Evolutionary conservation across 2,888 invertebrate genomes (phyloP).

Genomic region (Nesidiocoris tenuis): DNA sequence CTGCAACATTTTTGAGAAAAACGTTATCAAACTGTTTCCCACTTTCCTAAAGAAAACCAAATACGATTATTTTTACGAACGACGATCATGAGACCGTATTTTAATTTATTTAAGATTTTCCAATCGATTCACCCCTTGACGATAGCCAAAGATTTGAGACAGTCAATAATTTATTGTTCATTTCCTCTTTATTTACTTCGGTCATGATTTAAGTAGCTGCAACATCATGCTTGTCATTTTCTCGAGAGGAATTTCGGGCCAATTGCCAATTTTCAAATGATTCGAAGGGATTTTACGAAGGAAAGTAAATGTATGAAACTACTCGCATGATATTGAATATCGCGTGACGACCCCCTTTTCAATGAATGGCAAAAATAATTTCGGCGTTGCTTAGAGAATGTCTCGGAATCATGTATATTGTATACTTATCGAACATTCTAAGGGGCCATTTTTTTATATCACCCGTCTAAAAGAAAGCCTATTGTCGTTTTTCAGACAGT

Average conservation of each 20-base stretch:
- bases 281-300: not conserved
- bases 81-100: not conserved
- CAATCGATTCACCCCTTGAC: not conserved
- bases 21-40: not conserved
- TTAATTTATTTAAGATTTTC: not conserved
- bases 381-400: not conserved
- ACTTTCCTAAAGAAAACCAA: not conserved
- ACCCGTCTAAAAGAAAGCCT: not conserved
- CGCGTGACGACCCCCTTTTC: no score
- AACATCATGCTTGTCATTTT: conserved; percentile 29
- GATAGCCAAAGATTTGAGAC: conserved; percentile 33
- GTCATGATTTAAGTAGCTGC: conserved; percentile 32
- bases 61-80: not conserved
- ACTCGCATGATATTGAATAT: no score
- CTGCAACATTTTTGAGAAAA: conserved; percentile 12
- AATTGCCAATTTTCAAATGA: not conserved
- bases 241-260: not conserved
- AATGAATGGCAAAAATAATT: not conserved
- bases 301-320: not conserved
- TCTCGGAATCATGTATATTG: not conserved
- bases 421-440: not conserved
- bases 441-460: not conserved
- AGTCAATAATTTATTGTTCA: conserved; percentile 42
- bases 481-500: conserved; percentile 1
- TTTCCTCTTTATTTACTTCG: conserved; percentile 6